phyloP scores from a whole-genome alignment of 2,797 vertebrate species.

The Crax fasciolata region DNA sequence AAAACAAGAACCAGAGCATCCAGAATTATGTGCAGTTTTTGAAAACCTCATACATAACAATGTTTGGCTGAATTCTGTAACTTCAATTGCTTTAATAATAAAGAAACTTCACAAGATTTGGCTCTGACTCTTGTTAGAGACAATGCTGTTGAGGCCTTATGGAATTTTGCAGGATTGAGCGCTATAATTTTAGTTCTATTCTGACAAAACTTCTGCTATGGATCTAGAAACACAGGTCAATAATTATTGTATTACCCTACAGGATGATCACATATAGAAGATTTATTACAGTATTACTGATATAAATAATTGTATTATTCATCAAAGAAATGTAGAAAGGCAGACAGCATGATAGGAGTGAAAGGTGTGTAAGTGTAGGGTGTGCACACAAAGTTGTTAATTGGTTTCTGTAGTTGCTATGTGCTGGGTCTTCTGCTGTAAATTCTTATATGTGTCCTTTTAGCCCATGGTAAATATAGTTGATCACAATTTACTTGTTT shows the following conservation, averaged over 20 bases:
- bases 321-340: background rate
- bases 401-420: background rate
- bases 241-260: background rate
- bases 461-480: background rate
- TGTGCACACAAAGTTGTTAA: background rate
- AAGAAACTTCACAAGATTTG: background rate
- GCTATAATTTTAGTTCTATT: background rate
- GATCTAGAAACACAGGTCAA: background rate
- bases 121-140: background rate
- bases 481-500: background rate
- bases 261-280: background rate
- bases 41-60: slow-evolving; percentile 88
- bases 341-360: background rate
- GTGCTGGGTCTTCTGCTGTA: background rate
- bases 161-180: background rate
- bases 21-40: slow-evolving; percentile 92
- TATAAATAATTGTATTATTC: background rate
- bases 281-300: background rate
- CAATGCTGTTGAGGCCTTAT: background rate
- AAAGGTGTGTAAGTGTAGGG: accelerated
- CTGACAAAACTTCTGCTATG: background rate
- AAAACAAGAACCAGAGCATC: slow-evolving; percentile 90
- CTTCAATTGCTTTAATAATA: background rate
- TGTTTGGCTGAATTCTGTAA: slow-evolving; percentile 85
- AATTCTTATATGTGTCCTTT: accelerated